phyloP scores from a whole-genome alignment of 1,140 invertebrate genomes.

The Leptinotarsa defecta region DNA sequence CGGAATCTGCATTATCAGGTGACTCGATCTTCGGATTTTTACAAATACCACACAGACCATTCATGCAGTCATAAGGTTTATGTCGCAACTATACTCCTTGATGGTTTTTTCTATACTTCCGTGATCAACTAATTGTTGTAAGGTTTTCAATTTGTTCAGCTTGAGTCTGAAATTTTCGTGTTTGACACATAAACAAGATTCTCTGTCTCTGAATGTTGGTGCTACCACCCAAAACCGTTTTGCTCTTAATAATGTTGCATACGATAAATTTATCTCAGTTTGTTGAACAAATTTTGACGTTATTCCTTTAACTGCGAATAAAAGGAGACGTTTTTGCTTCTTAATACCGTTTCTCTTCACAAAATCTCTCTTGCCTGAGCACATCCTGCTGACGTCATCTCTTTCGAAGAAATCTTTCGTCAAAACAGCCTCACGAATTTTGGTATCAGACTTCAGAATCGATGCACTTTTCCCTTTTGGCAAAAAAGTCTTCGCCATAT shows the following conservation, averaged over 20 bases:
- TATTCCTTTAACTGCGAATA: constrained; percentile 11
- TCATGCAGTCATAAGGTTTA: constrained; percentile 43
- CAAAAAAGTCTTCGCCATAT: constrained; percentile 6
- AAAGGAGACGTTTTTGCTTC: constrained; percentile 35
- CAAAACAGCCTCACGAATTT: constrained; percentile 39
- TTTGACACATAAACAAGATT: constrained; percentile 43
- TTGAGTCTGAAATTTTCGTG: constrained; percentile 36
- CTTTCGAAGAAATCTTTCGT: constrained; percentile 34
- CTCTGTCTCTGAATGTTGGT: constrained; percentile 33
- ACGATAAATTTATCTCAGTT: too few species aligned
- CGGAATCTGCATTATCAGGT: constrained; percentile 27
- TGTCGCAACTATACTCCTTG: constrained; percentile 19
- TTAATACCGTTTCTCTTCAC: constrained; percentile 27
- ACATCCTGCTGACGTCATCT: constrained; percentile 37
- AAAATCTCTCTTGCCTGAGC: constrained; percentile 40
- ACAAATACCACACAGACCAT: constrained; percentile 37
- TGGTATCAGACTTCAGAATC: constrained; percentile 41
- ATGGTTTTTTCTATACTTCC: constrained; percentile 31
- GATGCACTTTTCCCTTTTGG: constrained; percentile 31
- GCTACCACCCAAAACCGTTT: constrained; percentile 24
- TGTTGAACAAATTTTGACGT: background rate
- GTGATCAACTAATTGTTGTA: constrained; percentile 19
- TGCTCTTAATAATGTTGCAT: background rate
- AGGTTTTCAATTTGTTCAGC: constrained; percentile 26
- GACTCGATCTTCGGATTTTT: constrained; percentile 32